Base-by-base conservation (phyloP, 2,888 invertebrate species). In the Plebejus argus region DNA sequence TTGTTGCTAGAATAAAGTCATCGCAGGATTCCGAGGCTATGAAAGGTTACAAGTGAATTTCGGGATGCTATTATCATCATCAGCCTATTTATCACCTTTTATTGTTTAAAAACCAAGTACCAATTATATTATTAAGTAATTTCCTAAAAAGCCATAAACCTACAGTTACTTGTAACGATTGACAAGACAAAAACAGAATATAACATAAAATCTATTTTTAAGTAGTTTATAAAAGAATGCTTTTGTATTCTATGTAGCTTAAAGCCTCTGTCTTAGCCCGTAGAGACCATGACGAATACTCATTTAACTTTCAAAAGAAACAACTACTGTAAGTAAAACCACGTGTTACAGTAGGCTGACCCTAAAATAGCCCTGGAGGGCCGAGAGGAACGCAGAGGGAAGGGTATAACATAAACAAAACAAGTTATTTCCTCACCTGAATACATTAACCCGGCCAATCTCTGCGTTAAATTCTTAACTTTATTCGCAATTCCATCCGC, bases 361-460 rank as follows among this genome's bases (percentile, higher is more conserved):
- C 66, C 20, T 15, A 10, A 66, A 66, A 28, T 33, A 66, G 66
- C 66, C 66, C 28, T 66, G 2, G 66, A 66, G 66, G 23, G 66
- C 66, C 12, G 7, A n/a, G 20, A 20, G 58, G 20, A 23, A 61
- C 23, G 4, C 23, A 28, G 12, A 15, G 28, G 66, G 33, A 33
- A 28, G 18, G 4, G 66, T 66, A 66, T 18, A 66, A 66, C 18
- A 66, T 33, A 66, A 33, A 66, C 66, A 66, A 66, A 66, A 66
- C 66, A 66, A 66, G 15, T 33, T 66, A 66, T 66, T 66, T 66
- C 28, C 28, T 33, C 66, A 66, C 66, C 66, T 66, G 66, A 66
- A 66, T 66, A 66, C 7, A 66, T 66, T 66, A 66, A 66, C 28
- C 66, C 28, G 7, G 1, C 28, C 28, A 66, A 66, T 66, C 66